phyloP scores from a whole-genome alignment of 1,140 invertebrate species.

The Diabrotica undecimpunctata region DNA sequence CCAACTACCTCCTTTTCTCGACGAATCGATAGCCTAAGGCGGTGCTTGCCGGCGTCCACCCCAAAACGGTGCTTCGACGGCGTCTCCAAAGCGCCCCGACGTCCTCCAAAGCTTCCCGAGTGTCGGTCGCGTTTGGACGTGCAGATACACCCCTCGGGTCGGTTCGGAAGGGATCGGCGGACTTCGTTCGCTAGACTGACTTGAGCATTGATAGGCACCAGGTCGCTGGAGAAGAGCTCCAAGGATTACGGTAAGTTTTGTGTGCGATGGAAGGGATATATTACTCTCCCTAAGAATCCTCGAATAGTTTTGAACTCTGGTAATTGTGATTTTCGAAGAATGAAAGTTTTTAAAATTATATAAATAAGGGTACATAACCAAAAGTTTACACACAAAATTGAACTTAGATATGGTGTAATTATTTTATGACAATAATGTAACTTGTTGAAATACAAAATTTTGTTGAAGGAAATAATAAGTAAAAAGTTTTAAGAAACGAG shows the following conservation, averaged over 20 bases:
- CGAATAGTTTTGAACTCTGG: too few relatives aligned
- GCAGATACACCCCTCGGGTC: constrained; percentile 18
- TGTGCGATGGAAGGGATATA: neutral
- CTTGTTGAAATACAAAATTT: too few relatives aligned
- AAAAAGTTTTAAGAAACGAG: too few relatives aligned
- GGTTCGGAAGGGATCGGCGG: constrained; percentile 26
- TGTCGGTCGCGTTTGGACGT: constrained; percentile 41
- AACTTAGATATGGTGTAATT: too few relatives aligned
- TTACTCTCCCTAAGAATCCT: too few relatives aligned
- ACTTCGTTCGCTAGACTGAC: constrained; percentile 10
- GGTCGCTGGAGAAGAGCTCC: constrained; percentile 14
- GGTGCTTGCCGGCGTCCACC: constrained; percentile 37
- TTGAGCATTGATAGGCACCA: constrained; percentile 9
- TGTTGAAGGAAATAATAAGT: too few relatives aligned
- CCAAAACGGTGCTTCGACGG: constrained; percentile 34
- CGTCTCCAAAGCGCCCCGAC: constrained; percentile 38
- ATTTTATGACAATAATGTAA: too few relatives aligned
- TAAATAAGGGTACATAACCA: too few relatives aligned
- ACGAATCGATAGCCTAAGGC: constrained; percentile 27
- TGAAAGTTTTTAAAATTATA: too few relatives aligned
- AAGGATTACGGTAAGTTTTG: constrained; percentile 8
- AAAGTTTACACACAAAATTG: too few relatives aligned
- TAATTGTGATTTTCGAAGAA: too few relatives aligned
- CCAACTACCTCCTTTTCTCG: constrained; percentile 22
- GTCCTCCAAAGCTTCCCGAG: constrained; percentile 39